Conservation (phyloP, 2,113 vertebrate genomes). For the Entomyzon cyanotis region DNA sequence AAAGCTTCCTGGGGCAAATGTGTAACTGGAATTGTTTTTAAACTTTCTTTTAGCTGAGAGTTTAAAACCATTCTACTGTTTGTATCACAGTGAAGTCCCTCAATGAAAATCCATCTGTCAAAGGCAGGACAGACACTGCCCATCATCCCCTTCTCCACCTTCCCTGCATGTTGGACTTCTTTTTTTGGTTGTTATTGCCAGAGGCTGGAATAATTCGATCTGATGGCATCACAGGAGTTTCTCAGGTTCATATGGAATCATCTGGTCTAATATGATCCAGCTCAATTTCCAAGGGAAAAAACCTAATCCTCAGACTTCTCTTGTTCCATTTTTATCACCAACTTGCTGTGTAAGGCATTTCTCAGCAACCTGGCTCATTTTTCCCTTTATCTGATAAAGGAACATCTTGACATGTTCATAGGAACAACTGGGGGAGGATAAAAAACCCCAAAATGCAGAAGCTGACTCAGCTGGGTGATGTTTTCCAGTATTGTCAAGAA, state of each 20-base stretch:
- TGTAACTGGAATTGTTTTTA: not conserved
- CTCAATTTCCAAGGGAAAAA: not conserved
- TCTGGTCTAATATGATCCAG: not conserved
- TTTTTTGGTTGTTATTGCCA: not conserved
- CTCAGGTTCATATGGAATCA: not conserved
- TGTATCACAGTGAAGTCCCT: not conserved
- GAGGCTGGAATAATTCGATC: not conserved
- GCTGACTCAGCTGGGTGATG: not conserved
- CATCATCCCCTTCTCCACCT: not conserved
- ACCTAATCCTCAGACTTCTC: not conserved
- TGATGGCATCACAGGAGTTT: not conserved
- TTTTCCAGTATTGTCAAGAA: not conserved
- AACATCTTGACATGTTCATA: not conserved
- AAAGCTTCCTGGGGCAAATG: not conserved
- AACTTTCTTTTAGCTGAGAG: not conserved
- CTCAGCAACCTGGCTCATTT: not conserved
- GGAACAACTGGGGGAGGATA: not conserved
- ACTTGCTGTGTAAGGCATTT: not conserved
- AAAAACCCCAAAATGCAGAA: not conserved
- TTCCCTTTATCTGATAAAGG: not conserved
- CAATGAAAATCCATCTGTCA: not conserved
- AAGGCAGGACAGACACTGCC: not conserved
- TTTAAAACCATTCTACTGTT: constrained; percentile 11
- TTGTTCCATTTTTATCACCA: not conserved
- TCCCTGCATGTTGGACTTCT: not conserved